Evolutionary conservation across 2,797 vertebrate species (phyloP), one percentile per base, ranked within the genome.

Genomic region (Sebastiscus tertius): DNA sequence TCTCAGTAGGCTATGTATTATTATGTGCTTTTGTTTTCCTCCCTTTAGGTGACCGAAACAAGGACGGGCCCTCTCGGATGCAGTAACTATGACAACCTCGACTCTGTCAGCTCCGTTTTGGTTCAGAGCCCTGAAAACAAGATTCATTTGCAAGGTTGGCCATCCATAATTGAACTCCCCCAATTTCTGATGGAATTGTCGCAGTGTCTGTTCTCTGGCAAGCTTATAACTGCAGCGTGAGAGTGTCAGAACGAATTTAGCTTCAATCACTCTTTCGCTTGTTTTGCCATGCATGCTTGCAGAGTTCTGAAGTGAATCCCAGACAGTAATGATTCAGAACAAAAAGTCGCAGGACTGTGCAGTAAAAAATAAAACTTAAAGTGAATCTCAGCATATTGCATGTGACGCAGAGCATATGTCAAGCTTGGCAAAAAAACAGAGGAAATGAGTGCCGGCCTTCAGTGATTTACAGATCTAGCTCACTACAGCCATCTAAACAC

Each of bases 1-100:
- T 84, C 81, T 75, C 77, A 67, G 69, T 81, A 52, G 46, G 18
- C 18, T 52, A 72, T 87, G 55, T 72, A 88, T 90, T 78, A 88
- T 88, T 92, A 52, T 81, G 79, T 80, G 78, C 59, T 62, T 93
- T 59, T 89, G 56, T 77, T 85, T 85, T 78, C 20, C 33, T 92
- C 86, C 81, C 85, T 92, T 87, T 92, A 99, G 98, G 98, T 99
- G 93, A 99, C 98, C 81, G 98, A 99, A 97, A 99, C 98, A 58
- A 96, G 98, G 93, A 99, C 98, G 3, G 98, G 98, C 87, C 98
- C 98, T 88, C 97, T 99, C 39, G 98, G 98, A 96, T 99, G 98
- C 97, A 99, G 98, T 97, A 99, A 99, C 97, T 99, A 99, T 97
- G 98, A 99, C 97, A 99, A 99, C 97, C 97, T 99, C 86, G 98